Evolutionary conservation across 1,140 invertebrate genomes (phyloP).

Genomic region (Geopemphigus sp.): DNA sequence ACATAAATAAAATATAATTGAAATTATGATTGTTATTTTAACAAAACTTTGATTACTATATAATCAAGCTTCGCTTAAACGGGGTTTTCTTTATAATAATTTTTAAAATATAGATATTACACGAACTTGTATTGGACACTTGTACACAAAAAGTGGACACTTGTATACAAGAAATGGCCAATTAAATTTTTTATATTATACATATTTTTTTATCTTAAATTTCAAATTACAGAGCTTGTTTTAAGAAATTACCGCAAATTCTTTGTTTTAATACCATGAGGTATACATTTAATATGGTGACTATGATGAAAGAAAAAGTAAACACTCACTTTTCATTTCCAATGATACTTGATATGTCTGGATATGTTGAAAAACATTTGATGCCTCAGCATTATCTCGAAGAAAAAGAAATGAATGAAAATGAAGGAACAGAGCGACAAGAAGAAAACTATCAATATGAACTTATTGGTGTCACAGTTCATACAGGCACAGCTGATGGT

Average conservation of each 20-base stretch:
- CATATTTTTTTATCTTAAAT: conserved; percentile 43
- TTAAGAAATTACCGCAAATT: conserved; percentile 89
- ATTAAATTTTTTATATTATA: no score
- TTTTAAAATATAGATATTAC: no score
- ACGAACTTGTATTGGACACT: no score
- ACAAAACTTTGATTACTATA: no score
- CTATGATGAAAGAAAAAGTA: conserved; percentile 95
- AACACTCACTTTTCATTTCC: conserved; percentile 98
- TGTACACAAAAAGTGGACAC: no score
- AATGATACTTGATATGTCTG: conserved; percentile 86
- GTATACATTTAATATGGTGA: conserved; percentile 97
- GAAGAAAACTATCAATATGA: conserved; percentile 77
- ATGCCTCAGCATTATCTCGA: conserved; percentile 73
- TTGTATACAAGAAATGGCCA: no score
- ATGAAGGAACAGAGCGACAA: conserved; percentile 55
- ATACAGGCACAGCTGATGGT: conserved; percentile 93
- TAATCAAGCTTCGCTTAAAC: no score
- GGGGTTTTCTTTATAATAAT: no score
- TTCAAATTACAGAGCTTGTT: conserved; percentile 73
- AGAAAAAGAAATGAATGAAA: conserved; percentile 53
- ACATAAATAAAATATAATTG: no score
- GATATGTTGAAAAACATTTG: conserved; percentile 89
- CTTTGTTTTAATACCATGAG: conserved; percentile 96
- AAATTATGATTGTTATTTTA: no score
- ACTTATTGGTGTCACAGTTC: conserved; percentile 91